phyloP scores from a whole-genome alignment of 2,113 vertebrate genomes.

The Heloderma charlesbogerti region DNA sequence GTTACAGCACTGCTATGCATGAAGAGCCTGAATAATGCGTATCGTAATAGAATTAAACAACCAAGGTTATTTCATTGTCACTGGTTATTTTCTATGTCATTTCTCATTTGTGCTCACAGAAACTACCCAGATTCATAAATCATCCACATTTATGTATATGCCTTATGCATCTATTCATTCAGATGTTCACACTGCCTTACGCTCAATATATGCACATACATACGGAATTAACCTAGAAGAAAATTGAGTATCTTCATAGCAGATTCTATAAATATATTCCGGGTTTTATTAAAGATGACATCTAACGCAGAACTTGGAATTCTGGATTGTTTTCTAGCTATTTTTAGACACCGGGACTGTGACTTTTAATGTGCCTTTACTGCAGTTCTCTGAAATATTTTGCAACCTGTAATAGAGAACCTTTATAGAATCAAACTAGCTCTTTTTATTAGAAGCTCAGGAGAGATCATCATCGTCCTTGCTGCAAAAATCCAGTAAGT shows the following conservation, averaged over 20 bases:
- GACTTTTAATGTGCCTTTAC: background rate
- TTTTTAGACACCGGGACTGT: background rate
- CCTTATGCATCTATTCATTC: conserved; percentile 17
- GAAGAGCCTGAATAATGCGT: conserved; percentile 18
- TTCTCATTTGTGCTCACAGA: conserved; percentile 8
- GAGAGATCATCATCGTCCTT: background rate
- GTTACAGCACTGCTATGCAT: background rate
- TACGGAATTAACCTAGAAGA: conserved; percentile 40
- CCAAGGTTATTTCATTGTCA: conserved; percentile 48
- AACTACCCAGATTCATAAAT: conserved; percentile 4
- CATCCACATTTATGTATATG: conserved; percentile 16
- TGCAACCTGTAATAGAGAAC: background rate
- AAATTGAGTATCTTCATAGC: conserved; percentile 12
- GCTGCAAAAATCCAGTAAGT: background rate
- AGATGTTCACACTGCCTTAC: background rate
- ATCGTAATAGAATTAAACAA: conserved; percentile 28
- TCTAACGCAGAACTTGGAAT: conserved; percentile 9
- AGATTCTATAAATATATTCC: background rate
- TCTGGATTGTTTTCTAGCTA: conserved; percentile 2
- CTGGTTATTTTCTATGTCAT: conserved; percentile 15
- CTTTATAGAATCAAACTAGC: background rate
- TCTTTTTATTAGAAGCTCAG: background rate
- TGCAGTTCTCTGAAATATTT: conserved; percentile 2
- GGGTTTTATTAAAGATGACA: conserved; percentile 5
- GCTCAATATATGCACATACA: conserved; percentile 23